A percentile compares a stretch with the other conserved stretches of the same genome.
Evolutionary conservation across 2,888 invertebrate species (phyloP).

Genomic region (Drosophila hamatofila): DNA sequence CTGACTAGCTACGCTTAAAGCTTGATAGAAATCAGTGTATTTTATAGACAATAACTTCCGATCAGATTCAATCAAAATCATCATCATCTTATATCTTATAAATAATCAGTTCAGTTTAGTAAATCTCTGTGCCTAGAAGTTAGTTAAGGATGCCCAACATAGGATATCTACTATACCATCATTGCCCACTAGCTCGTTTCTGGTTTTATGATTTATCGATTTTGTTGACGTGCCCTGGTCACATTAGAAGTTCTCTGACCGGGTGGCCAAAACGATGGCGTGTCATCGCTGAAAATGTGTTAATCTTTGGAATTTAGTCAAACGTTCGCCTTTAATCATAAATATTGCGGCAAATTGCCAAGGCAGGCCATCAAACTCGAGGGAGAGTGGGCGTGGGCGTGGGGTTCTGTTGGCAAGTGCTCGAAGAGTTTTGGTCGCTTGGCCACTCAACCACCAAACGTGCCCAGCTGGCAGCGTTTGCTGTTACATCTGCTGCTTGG

Average conservation of each 20-base stretch:
- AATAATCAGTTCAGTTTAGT: too few relatives aligned
- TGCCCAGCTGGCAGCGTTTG: constrained; percentile 72
- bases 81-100: too few relatives aligned
- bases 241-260: constrained; percentile 52
- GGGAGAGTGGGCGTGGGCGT: not conserved
- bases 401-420: not conserved
- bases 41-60: too few relatives aligned
- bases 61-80: too few relatives aligned
- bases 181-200: not conserved
- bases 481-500: constrained; percentile 19
- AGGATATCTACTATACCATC: not conserved
- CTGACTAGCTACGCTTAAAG: too few relatives aligned
- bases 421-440: constrained; percentile 9
- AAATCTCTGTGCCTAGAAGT: too few relatives aligned
- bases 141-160: too few relatives aligned
- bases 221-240: constrained; percentile 60
- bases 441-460: constrained; percentile 74
- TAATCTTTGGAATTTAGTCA: constrained; percentile 76
- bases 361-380: not conserved
- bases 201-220: constrained; percentile 37
- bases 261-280: constrained; percentile 53
- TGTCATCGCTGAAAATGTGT: constrained; percentile 75
- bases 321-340: constrained; percentile 73
- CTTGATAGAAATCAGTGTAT: too few relatives aligned
- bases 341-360: constrained; percentile 51